These are phyloP conservation scores for Myopa testacea DNA, from an alignment of 2,888 invertebrate genomes.

Conservation along the genomic window DNA sequence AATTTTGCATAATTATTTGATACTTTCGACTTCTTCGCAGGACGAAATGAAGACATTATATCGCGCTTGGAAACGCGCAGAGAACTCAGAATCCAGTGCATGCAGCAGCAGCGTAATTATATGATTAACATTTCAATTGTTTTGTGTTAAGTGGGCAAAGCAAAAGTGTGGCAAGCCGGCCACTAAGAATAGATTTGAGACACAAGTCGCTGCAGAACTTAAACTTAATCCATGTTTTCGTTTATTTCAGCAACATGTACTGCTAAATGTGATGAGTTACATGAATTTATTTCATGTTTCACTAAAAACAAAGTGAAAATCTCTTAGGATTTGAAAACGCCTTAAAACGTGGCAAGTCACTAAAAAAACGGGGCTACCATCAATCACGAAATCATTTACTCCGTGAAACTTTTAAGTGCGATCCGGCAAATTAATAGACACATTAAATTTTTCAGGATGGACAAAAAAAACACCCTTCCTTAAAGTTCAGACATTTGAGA, in stretches of 20 bases:
- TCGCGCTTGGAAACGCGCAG: not conserved
- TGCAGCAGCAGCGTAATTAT: constrained; percentile 5
- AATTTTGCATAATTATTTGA: constrained; percentile 52
- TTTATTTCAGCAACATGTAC: too few relatives aligned
- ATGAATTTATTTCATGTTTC: too few relatives aligned
- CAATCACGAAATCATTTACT: constrained; percentile 25
- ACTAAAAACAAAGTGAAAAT: not conserved
- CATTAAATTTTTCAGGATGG: constrained; percentile 10
- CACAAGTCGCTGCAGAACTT: too few relatives aligned
- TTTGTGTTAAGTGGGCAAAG: not conserved
- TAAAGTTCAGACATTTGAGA: too few relatives aligned
- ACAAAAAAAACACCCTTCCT: not conserved
- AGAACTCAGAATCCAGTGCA: not conserved
- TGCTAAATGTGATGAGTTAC: too few relatives aligned
- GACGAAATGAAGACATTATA: not conserved
- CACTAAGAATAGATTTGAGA: too few relatives aligned
- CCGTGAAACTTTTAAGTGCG: constrained; percentile 14
- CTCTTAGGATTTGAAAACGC: not conserved
- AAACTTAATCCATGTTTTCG: too few relatives aligned
- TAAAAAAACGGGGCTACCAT: not conserved
- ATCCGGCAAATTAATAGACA: constrained; percentile 1
- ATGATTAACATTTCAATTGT: constrained; percentile 15
- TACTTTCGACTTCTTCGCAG: not conserved
- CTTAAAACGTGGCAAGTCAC: not conserved
- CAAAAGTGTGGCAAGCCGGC: not conserved